phyloP scores from a whole-genome alignment of 2,888 invertebrate genomes.

The Campoletis raptor region DNA sequence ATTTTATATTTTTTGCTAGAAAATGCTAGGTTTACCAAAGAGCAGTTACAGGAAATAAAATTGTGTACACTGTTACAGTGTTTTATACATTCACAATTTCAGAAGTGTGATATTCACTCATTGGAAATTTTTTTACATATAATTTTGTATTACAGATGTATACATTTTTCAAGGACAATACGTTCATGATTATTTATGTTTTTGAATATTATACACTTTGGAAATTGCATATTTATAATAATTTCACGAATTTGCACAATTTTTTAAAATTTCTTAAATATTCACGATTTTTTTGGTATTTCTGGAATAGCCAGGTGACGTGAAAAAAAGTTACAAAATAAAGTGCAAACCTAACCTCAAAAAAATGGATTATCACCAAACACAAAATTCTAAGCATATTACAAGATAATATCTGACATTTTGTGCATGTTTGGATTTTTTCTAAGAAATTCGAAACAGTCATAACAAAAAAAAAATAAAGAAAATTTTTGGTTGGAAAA shows the following conservation, averaged over 20 bases:
- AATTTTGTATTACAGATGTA: no score
- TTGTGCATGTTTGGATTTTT: background rate
- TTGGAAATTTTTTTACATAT: background rate
- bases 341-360: constrained; percentile 29
- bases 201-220: background rate
- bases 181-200: background rate
- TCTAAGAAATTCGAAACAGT: background rate
- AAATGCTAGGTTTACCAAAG: background rate
- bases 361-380: background rate
- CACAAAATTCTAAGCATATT: background rate
- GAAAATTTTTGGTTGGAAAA: constrained; percentile 23
- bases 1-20: background rate
- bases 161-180: background rate
- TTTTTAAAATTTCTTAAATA: background rate
- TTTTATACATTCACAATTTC: background rate
- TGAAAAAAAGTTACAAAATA: constrained; percentile 1
- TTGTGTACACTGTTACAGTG: background rate
- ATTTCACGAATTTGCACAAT: background rate
- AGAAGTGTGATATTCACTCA: background rate
- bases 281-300: background rate
- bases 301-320: background rate
- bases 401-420: background rate
- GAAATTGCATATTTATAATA: background rate
- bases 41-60: background rate
- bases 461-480: constrained; percentile 12